Conservation (phyloP, 2,797 vertebrate species). For the Jordanella pulchra region DNA sequence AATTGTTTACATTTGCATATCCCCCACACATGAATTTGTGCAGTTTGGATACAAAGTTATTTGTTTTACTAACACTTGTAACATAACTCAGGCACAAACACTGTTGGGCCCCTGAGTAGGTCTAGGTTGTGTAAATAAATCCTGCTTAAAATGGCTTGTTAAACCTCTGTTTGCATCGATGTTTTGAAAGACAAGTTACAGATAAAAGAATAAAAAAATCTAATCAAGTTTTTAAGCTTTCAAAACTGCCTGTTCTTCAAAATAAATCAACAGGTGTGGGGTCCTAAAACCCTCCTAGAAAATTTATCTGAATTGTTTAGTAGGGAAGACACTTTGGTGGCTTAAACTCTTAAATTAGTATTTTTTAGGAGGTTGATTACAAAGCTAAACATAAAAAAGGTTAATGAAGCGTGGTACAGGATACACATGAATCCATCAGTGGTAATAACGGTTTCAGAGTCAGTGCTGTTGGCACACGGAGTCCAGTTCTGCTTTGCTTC, state of each 20-base stretch:
- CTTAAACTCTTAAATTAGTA: not conserved
- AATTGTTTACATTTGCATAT: no score
- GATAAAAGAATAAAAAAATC: no score
- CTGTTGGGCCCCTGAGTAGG: not conserved
- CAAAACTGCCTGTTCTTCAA: not conserved
- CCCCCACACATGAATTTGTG: no score
- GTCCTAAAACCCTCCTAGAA: not conserved
- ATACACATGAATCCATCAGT: constrained; percentile 25
- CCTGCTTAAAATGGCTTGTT: not conserved
- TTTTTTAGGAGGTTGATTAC: not conserved
- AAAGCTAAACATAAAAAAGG: not conserved
- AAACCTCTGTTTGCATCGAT: not conserved
- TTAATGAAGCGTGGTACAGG: not conserved
- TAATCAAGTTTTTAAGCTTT: not conserved
- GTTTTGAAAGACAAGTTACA: not conserved
- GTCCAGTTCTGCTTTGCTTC: constrained; percentile 63
- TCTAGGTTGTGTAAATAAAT: not conserved
- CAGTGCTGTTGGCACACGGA: constrained; percentile 38
- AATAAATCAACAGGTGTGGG: not conserved
- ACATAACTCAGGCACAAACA: not conserved
- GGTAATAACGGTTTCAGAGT: constrained; percentile 29
- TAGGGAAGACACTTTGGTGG: not conserved
- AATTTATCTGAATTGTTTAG: not conserved
- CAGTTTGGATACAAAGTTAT: no score
- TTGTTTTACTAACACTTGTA: not conserved